Evolutionary conservation across 2,888 invertebrate species (phyloP).

Genomic region (Hedya salicella): DNA sequence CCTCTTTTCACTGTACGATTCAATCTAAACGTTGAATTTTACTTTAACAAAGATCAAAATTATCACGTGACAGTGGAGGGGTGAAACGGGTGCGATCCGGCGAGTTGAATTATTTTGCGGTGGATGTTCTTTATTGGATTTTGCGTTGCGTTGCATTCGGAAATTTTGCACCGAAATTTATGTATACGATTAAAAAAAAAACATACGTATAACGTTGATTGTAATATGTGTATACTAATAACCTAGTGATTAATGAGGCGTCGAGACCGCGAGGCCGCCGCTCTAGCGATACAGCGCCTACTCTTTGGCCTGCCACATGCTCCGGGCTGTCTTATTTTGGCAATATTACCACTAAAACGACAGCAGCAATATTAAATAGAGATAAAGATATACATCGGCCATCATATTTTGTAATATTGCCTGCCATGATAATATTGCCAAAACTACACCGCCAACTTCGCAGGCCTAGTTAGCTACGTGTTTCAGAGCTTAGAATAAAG

Average conservation of each 20-base stretch:
- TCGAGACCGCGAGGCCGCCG: conserved; percentile 54
- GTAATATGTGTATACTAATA: conserved; percentile 85
- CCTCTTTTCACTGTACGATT: conserved; percentile 82
- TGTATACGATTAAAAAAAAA: conserved; percentile 82
- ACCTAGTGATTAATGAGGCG: conserved; percentile 71
- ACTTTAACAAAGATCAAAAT: conserved; percentile 47
- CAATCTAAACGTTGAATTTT: conserved; percentile 60
- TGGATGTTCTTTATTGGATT: conserved; percentile 53
- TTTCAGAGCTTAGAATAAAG: conserved; percentile 77
- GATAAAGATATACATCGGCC: not conserved
- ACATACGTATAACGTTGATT: conserved; percentile 84
- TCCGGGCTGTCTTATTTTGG: conserved; percentile 23
- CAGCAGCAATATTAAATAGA: conserved; percentile 9
- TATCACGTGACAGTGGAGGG: conserved; percentile 80
- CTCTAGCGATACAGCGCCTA: conserved; percentile 41
- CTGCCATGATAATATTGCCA: conserved; percentile 18
- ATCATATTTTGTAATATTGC: conserved; percentile 10
- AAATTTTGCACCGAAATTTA: conserved; percentile 80
- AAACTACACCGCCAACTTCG: conserved; percentile 19
- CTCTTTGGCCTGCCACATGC: conserved; percentile 16
- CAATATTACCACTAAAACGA: conserved; percentile 18
- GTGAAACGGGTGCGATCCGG: conserved; percentile 75
- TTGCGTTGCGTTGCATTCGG: conserved; percentile 69
- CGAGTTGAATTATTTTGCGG: conserved; percentile 49
- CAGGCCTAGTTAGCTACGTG: conserved; percentile 58